Evolutionary conservation across 2,113 vertebrate species (phyloP).

Genomic region (Microtus oregoni): DNA sequence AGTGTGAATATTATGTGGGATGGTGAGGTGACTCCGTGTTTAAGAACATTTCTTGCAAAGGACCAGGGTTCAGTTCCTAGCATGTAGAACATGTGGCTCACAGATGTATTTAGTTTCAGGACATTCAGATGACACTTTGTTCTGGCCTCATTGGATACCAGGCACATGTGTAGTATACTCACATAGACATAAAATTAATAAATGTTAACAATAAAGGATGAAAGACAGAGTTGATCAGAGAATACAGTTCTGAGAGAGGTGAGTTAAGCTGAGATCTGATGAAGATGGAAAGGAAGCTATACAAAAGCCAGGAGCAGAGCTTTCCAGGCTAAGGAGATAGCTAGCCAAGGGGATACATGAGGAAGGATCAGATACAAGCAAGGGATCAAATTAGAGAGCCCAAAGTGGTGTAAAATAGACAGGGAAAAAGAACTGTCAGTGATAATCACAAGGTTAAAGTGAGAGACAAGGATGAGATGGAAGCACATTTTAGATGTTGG

Average conservation of each 20-base stretch:
- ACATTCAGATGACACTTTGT: not conserved
- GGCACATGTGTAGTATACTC: not conserved
- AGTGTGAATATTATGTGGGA: too few relatives aligned
- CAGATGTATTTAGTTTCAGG: not conserved
- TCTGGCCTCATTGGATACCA: not conserved
- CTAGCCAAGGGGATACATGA: not conserved
- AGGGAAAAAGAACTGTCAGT: not conserved
- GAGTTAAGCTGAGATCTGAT: not conserved
- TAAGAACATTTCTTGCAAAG: not conserved
- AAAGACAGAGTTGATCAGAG: not conserved
- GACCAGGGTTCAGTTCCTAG: not conserved
- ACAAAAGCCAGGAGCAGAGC: not conserved
- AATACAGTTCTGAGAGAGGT: not conserved
- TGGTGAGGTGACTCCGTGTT: not conserved
- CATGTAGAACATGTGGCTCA: not conserved
- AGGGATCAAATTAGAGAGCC: not conserved
- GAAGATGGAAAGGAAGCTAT: not conserved
- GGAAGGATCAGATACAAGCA: not conserved
- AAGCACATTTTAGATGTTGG: not conserved
- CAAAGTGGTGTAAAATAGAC: not conserved
- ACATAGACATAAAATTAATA: not conserved
- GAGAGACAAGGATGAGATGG: not conserved
- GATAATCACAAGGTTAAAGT: not conserved
- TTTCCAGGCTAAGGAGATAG: not conserved
- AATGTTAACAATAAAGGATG: too few relatives aligned